Evolutionary conservation across 1,140 invertebrate species (phyloP).

Genomic region (Bombyx mandarina): DNA sequence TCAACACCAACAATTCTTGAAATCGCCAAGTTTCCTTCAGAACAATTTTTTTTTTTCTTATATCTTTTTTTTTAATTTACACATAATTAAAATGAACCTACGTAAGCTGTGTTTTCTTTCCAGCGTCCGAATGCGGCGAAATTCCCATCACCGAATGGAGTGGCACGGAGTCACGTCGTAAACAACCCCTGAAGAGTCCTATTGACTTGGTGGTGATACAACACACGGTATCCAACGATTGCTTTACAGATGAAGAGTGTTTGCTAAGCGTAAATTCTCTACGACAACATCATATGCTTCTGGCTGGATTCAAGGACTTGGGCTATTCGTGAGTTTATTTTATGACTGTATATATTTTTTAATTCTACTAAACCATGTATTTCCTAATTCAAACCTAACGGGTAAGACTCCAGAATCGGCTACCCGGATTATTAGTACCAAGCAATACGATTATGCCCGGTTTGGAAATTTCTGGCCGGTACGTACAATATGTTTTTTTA

Average conservation of each 20-base stretch:
- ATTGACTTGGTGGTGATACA: constrained; percentile 71
- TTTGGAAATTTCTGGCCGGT: too few relatives aligned
- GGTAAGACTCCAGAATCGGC: too few relatives aligned
- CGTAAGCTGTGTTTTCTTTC: background rate
- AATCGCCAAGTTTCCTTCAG: too few relatives aligned
- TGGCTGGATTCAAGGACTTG: constrained; percentile 72
- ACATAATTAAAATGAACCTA: background rate
- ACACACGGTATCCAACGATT: constrained; percentile 76
- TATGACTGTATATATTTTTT: background rate
- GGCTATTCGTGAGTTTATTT: constrained; percentile 72
- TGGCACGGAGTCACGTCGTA: constrained; percentile 10
- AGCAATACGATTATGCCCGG: too few relatives aligned
- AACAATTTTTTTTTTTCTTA: too few relatives aligned
- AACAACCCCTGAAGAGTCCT: constrained; percentile 17
- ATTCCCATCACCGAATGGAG: constrained; percentile 25
- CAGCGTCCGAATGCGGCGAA: constrained; percentile 18
- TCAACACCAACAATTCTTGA: too few relatives aligned
- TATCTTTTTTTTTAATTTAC: too few relatives aligned
- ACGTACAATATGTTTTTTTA: too few relatives aligned
- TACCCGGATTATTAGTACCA: too few relatives aligned
- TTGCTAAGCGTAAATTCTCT: constrained; percentile 60
- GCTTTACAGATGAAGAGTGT: constrained; percentile 69
- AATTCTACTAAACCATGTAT: too few relatives aligned
- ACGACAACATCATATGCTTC: constrained; percentile 74
- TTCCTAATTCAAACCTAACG: too few relatives aligned